Evolutionary conservation across 2,113 vertebrate species (phyloP), one percentile per base, ranked within the genome.

Genomic region (Mesocricetus auratus): DNA sequence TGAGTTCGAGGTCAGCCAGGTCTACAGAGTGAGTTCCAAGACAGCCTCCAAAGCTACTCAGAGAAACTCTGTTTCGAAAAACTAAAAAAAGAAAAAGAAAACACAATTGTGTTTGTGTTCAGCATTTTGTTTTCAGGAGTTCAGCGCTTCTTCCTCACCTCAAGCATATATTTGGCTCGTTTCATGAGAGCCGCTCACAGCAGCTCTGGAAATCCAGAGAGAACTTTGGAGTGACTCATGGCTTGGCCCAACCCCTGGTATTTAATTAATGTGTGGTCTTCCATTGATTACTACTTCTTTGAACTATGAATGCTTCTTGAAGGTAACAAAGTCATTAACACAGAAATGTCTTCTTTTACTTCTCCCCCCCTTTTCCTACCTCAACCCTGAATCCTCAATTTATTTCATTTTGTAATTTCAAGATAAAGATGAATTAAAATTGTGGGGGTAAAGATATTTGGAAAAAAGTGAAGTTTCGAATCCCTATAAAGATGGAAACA

Each of bases 221-320:
- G 81, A 45, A 31, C 45, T 79, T 74, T 36, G 75, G 16, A 68
- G 26, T 94, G 75, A 96, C 45, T 92, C 87, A 39, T 77, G 69
- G 50, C 86, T 90, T 96, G 77, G n/a, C 53, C 86, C 53, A 75
- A 62, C 66, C 22, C 58, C 56, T 31, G 53, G 62, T 85, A 86
- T 92, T 85, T 90, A 92, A 94, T 94, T 93, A 97, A 91, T 82
- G 19, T 74, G 50, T 93, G 47, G 36, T 73, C 79, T 83, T 92
- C 81, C 53, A 56, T 39, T 90, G 75, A 88, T 86, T 0, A 0
- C 86, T 94, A 33, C 24, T 64, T 93, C 45, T 90, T 93, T 96
- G 81, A 92, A 87, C 39, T 89, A 77, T 17, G 12, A 36, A 7
- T 81, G 73, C 81, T 75, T 90, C 81, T 90, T 10, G 0, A 93